Base-by-base conservation (phyloP, 2,797 vertebrate species). In the Salarias fasciatus region DNA sequence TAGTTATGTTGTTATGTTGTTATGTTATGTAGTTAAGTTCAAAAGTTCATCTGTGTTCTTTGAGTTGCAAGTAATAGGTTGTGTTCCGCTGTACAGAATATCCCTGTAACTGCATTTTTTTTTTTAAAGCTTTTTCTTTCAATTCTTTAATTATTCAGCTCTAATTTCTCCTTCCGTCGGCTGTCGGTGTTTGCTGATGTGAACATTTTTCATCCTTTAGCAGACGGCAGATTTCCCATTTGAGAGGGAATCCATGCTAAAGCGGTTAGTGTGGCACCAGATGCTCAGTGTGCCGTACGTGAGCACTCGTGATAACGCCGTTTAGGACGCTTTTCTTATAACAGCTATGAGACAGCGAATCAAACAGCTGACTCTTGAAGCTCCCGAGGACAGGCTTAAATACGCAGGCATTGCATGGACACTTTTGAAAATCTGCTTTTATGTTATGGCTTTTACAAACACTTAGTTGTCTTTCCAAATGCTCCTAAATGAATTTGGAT, bases 111-210 rank as follows among this genome's bases (percentile, higher is more conserved):
- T 60, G 53, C 67, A 75, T 76, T 60, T 72, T 60, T 57, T 71
- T n/a, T n/a, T n/a, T n/a, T n/a, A n/a, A n/a, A 58, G 49, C 56
- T 65, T 14, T 79, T 75, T 65, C 24, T 51, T 48, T 46, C 57
- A 31, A n/a, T 45, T 48, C 7, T 67, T 86, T 12, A 73, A 71
- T 82, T 80, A 75, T 83, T 83, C 44, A 82, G 33, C 53, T 67
- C 6, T 58, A 69, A 66, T 78, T 57, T 72, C 72, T 53, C 53
- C 52, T 48, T 8, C 59, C 18, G 38, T 63, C 47, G 73, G 56
- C 52, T 29, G 14, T 43, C 14, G 58, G 29, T 12, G 14, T 67
- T 51, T 67, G 47, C 43, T 62, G 50, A 65, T 65, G 24, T 63
- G 51, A 46, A 24, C 9, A 18, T 67, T 72, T 58, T 68, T 29